Base-by-base conservation (phyloP, 1,140 invertebrate genomes). In the Mylabris phalerata region DNA sequence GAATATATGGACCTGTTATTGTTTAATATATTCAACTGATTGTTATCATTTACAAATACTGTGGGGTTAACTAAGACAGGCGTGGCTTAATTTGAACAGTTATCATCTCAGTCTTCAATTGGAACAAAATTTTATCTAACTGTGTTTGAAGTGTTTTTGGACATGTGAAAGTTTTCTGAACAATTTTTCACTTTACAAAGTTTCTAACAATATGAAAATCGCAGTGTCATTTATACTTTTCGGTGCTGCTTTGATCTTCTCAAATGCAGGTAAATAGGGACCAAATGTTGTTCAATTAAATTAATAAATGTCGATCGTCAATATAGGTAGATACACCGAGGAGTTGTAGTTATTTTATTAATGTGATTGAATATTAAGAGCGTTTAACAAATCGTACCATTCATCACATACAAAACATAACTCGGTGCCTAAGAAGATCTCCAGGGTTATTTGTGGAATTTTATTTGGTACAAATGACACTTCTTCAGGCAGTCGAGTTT, bases 391-490 rank as follows among this genome's bases (percentile, higher is more conserved):
- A 54, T 45, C 45, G 44, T 45, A 45, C 51, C 50, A 26, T 9
- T 40, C 39, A 1, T 32, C 32, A 32, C 32, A 32, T 32, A 32
- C 7, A 32, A 32, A 32, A 32, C 32, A 32, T 32, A 32, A 7
- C 32, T 32, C 32, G 32, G 32, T 7, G 46, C 51, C 43, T 54
- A 54, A 54, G 46, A 45, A 54, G 51, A 10, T 4, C 11, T 54
- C 43, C 4, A 46, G 9, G 9, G 51, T 54, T 54, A 54, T 54
- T 54, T 54, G 51, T 54, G 51, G 46, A 54, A 54, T 46, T 46
- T 10, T 54, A 54, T 46, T 54, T 45, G 51, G 51, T 54, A 54
- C 51, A 54, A 54, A 54, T 54, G 51, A 54, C 51, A 46, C 44
- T 45, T 11, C 51, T 54, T 54, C 46, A 54, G 51, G 51, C 46